Base-by-base conservation (phyloP, 2,797 vertebrate genomes). In the Chanos chanos region DNA sequence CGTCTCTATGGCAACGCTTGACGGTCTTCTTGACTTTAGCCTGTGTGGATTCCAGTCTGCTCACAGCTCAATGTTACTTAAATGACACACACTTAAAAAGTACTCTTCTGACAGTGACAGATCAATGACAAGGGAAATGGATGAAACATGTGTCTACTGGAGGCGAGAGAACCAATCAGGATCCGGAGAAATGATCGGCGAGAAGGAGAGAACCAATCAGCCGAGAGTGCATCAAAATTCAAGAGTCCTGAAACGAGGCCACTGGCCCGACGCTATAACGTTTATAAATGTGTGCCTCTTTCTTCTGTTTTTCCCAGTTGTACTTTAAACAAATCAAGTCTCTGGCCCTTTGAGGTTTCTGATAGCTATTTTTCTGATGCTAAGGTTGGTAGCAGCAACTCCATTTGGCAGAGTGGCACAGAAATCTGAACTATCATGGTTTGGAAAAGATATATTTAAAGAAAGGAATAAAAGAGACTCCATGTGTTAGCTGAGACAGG, bases 321-420 rank as follows among this genome's bases (percentile, higher is more conserved):
- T 12, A n/a, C 21, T 52, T 6, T 37, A 3, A 18, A n/a, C n/a
- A n/a, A n/a, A n/a, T n/a, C n/a, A 15, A 47, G 55, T 68, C 30
- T 63, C 73, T 66, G 64, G 53, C 30, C 59, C 36, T 69, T 75
- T 82, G 82, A 88, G 84, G 81, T 82, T 68, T 43, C 28, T 40
- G 59, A 59, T 68, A 73, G 70, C 74, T 80, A 73, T 48, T 78
- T 68, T 70, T 76, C 77, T 55, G 25, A 34, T 27, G 22, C 37
- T 70, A 71, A 74, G 66, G 16, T 79, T 51, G 68, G 79, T 85
- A 89, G 87, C 86, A 87, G 85, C 82, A 66, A 68, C 77, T 72
- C 66, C 67, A 76, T 71, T 68, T 54, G 61, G 36, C 54, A 73
- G 53, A 57, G 67, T 52, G 37, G 58, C 49, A 70, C 60, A 65